phyloP scores from a whole-genome alignment of 2,888 invertebrate genomes.

The Heliconius ethilla region DNA sequence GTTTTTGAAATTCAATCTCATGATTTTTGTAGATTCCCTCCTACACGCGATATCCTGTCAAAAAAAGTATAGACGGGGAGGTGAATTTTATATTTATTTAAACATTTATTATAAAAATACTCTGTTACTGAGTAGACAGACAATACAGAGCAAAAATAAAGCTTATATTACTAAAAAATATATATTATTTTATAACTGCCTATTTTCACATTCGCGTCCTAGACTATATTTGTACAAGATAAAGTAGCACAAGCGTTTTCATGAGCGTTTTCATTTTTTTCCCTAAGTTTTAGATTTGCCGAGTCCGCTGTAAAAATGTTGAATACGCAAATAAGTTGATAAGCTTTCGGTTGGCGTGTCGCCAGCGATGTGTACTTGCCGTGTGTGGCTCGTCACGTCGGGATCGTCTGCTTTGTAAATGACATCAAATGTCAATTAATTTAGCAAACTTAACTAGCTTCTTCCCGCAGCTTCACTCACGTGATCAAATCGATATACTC shows the following conservation, averaged over 20 bases:
- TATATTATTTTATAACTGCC: neutral
- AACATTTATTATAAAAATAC: too few species aligned
- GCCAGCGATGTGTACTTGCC: conserved; percentile 26
- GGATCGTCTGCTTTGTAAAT: conserved; percentile 20
- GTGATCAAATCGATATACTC: too few species aligned
- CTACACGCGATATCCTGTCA: neutral
- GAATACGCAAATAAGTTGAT: conserved; percentile 15
- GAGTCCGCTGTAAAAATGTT: conserved; percentile 4
- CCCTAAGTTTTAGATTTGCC: conserved; percentile 12
- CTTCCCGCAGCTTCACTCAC: too few species aligned
- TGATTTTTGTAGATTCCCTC: neutral
- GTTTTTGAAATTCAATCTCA: neutral
- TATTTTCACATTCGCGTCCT: neutral
- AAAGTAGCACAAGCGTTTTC: neutral
- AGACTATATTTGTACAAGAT: conserved; percentile 14
- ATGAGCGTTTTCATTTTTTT: conserved; percentile 15
- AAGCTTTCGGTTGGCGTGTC: conserved; percentile 18
- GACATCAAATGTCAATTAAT: conserved; percentile 7
- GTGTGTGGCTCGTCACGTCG: conserved; percentile 25
- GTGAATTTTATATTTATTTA: neutral
- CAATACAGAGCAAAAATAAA: too few species aligned
- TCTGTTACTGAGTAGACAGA: too few species aligned
- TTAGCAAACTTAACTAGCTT: too few species aligned
- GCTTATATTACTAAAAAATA: too few species aligned
- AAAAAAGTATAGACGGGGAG: neutral